These are phyloP conservation scores for Ictalurus punctatus DNA, from an alignment of 2,113 vertebrate species.

Conservation along the genomic window DNA sequence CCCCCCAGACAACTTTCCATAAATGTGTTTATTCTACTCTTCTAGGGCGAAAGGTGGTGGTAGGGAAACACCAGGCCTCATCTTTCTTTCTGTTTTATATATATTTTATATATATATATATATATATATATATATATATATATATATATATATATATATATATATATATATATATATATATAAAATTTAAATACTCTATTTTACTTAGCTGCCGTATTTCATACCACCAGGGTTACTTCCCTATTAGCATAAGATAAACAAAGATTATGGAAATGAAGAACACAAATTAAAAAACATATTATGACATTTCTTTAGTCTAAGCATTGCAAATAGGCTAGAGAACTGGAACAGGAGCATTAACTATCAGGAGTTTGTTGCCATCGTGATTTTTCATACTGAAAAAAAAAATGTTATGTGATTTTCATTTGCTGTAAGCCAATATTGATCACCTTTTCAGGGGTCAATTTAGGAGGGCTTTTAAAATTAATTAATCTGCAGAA, in stretches of 20 bases:
- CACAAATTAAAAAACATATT: not conserved
- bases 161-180: too few relatives aligned
- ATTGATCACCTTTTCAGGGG: not conserved
- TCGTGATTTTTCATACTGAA: not conserved
- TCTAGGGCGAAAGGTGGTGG: not conserved
- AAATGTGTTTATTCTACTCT: not conserved
- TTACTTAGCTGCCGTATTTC: not conserved
- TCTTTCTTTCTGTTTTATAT: too few relatives aligned
- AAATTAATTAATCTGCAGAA: not conserved
- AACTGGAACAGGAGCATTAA: not conserved
- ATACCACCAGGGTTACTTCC: not conserved
- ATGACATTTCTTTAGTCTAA: not conserved
- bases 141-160: too few relatives aligned
- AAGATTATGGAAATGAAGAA: not conserved
- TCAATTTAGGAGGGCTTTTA: not conserved
- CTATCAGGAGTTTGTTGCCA: not conserved
- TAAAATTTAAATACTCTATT: not conserved
- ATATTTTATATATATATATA: too few relatives aligned
- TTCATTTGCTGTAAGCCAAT: not conserved
- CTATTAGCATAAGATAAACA: not conserved
- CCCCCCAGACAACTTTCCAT: too few relatives aligned
- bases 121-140: too few relatives aligned
- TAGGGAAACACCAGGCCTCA: too few relatives aligned
- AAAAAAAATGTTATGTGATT: not conserved
- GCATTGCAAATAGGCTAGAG: not conserved